Conservation (phyloP, 2,113 vertebrate genomes). For the Pimephales promelas region DNA sequence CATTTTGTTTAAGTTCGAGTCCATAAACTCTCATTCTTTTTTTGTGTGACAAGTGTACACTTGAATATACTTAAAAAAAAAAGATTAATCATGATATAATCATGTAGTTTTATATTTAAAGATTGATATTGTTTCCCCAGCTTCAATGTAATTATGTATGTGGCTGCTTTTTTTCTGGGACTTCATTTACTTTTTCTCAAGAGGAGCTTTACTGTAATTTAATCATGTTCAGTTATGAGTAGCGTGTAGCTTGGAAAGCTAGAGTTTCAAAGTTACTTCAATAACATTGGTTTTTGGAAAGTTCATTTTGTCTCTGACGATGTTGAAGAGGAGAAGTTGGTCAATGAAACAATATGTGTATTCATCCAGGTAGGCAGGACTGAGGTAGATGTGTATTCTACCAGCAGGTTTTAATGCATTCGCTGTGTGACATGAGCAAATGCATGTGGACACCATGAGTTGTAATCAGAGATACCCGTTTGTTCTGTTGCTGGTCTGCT, state of each 20-base stretch:
- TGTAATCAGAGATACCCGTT: conserved; percentile 23
- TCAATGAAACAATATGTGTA: background rate
- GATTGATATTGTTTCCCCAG: background rate
- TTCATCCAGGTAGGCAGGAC: conserved; percentile 23
- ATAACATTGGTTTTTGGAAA: conserved; percentile 9
- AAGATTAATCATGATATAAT: background rate
- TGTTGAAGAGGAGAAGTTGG: background rate
- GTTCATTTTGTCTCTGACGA: background rate
- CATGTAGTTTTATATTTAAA: background rate
- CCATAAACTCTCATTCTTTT: background rate
- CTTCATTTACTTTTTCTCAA: background rate
- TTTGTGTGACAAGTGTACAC: background rate
- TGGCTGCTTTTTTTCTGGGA: background rate
- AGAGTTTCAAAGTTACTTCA: conserved; percentile 11
- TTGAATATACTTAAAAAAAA: background rate
- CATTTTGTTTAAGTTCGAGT: background rate
- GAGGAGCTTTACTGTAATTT: background rate
- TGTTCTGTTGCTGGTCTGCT: conserved; percentile 27
- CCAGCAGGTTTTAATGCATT: conserved; percentile 13
- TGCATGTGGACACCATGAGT: conserved; percentile 7
- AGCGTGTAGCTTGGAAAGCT: conserved; percentile 1
- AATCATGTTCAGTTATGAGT: background rate
- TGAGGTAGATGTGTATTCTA: background rate
- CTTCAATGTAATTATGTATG: background rate
- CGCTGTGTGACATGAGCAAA: background rate